Base-by-base conservation (phyloP, 2,113 vertebrate species). In the Sinocyclocheilus rhinocerous region DNA sequence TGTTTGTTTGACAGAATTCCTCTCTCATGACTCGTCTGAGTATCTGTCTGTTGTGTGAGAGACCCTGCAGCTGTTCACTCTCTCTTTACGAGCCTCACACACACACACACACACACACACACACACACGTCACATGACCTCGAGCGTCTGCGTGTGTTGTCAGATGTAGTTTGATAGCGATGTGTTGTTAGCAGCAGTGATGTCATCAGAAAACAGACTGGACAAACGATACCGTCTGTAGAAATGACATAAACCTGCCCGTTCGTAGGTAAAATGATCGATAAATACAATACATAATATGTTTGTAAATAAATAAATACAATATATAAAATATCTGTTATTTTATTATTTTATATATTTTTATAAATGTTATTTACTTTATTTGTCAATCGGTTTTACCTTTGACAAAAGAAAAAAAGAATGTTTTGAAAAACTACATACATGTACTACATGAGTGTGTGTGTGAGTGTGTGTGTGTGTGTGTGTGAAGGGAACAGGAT, bases 401-500 rank as follows among this genome's bases (percentile, higher is more conserved):
- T 61, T 3, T n/a, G 20, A 61, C 57, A 59, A 59, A 22, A 57
- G 18, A 22, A 20, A 57, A 45, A 20, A 55, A 55, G 15, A 55
- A 55, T 0, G 2, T 8, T n/a, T n/a, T n/a, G n/a, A n/a, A n/a
- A n/a, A n/a, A n/a, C n/a, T n/a, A n/a, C n/a, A n/a, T n/a, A n/a
- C n/a, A n/a, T n/a, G n/a, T n/a, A n/a, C n/a, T n/a, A n/a, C n/a
- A n/a, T n/a, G n/a, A n/a, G 24, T 5, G n/a, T 63, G 82, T 65
- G 86, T 15, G 76, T 29, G 61, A n/a, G n/a, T n/a, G 24, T 84
- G 83, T 55, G 29, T 50, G 57, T 70, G 45, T 81, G 78, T 16
- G 78, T n/a, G 26, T 11, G 50, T 12, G 6, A n/a, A 48, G 65
- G 63, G 65, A 84, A 81, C 84, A 89, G 88, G 88, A 89, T 87